Conservation (phyloP, 2,888 invertebrate species). For the Chrysina gloriosa region DNA sequence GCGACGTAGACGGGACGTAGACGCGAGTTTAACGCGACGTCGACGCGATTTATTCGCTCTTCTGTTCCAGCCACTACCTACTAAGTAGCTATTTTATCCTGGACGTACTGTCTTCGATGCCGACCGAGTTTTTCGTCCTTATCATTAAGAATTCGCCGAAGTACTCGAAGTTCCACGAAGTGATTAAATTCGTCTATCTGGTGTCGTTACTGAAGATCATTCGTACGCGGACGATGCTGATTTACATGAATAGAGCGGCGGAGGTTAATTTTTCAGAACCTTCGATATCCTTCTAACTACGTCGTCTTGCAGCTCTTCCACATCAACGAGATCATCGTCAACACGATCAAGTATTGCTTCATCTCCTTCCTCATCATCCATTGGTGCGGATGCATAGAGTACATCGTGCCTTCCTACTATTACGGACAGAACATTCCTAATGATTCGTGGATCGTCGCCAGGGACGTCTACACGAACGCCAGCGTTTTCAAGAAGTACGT, state of each 20-base stretch:
- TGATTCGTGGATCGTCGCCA: conserved; percentile 13
- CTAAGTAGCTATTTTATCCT: conserved; percentile 54
- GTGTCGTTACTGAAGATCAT: conserved; percentile 58
- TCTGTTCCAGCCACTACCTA: conserved; percentile 56
- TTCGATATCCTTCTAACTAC: not conserved
- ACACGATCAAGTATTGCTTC: conserved; percentile 14
- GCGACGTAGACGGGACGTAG: no score
- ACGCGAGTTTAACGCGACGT: no score
- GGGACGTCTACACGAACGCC: not conserved
- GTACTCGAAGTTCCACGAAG: not conserved
- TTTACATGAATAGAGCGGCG: conserved; percentile 55
- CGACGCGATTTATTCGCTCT: no score
- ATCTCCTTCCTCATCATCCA: conserved; percentile 23
- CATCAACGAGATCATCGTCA: conserved; percentile 1
- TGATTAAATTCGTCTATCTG: conserved; percentile 51
- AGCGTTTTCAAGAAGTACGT: not conserved
- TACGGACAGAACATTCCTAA: not conserved
- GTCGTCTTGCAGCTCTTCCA: conserved; percentile 11
- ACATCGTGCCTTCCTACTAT: conserved; percentile 23
- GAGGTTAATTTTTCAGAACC: conserved; percentile 53
- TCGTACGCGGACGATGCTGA: conserved; percentile 55
- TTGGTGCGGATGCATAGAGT: conserved; percentile 36
- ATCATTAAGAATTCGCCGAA: conserved; percentile 32
- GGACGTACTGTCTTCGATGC: conserved; percentile 58
- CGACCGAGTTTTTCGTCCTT: conserved; percentile 53